Conservation (phyloP, 2,888 invertebrate genomes). For the Ophion costatus region DNA sequence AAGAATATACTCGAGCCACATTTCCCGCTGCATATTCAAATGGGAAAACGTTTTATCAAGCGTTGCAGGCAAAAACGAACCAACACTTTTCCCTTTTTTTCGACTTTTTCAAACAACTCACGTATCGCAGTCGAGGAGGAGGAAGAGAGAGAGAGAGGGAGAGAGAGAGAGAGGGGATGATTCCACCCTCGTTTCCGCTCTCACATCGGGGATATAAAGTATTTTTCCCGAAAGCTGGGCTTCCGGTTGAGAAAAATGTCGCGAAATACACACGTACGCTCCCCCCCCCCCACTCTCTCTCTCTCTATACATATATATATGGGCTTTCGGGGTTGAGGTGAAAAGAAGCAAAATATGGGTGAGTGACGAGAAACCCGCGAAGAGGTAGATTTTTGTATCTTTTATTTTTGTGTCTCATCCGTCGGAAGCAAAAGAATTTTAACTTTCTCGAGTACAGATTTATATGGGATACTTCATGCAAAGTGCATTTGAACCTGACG, state of each 20-base stretch:
- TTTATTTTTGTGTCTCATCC: slow-evolving; percentile 21
- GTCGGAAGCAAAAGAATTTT: slow-evolving; percentile 43
- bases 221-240: slow-evolving; percentile 46
- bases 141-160: background rate
- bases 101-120: slow-evolving; percentile 47
- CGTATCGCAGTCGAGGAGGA: slow-evolving; percentile 40
- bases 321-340: slow-evolving; percentile 25
- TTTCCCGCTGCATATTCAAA: slow-evolving; percentile 43
- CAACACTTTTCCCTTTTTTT: slow-evolving; percentile 20
- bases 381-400: slow-evolving; percentile 38
- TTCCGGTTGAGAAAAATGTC: slow-evolving; percentile 60
- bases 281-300: background rate
- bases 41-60: slow-evolving; percentile 60
- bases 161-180: slow-evolving; percentile 17
- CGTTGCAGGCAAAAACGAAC: slow-evolving; percentile 27
- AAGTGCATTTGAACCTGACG: background rate
- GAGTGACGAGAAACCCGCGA: slow-evolving; percentile 57
- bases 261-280: slow-evolving; percentile 54
- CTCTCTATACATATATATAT: background rate
- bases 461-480: slow-evolving; percentile 14
- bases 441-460: background rate
- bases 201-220: slow-evolving; percentile 42
- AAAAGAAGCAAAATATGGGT: slow-evolving; percentile 53
- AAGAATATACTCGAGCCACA: slow-evolving; percentile 32
- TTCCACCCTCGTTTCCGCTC: slow-evolving; percentile 61